Evolutionary conservation across 2,888 invertebrate species (phyloP).

Genomic region (Eustalomyia histrio): DNA sequence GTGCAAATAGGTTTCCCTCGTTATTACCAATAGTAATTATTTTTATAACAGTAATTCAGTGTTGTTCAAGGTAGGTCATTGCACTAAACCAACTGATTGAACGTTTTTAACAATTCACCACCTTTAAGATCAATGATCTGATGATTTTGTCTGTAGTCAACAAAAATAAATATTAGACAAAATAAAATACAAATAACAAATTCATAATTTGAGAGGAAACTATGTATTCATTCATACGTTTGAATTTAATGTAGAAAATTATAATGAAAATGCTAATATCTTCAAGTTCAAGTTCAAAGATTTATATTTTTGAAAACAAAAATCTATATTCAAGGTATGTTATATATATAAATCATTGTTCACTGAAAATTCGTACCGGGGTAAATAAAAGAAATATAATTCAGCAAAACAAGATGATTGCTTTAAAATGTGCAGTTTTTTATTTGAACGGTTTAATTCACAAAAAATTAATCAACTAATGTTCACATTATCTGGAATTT

Average conservation of each 20-base stretch:
- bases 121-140: constrained; percentile 18
- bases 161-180: background rate
- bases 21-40: no score
- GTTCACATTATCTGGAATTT: no score
- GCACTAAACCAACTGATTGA: background rate
- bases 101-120: background rate
- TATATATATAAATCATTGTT: no score
- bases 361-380: no score
- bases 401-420: no score
- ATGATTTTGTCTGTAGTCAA: background rate
- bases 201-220: constrained; percentile 3
- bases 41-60: no score
- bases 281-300: constrained; percentile 56
- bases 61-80: constrained; percentile 9
- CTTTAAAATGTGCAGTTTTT: no score
- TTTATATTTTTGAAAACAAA: background rate
- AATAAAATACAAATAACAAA: background rate
- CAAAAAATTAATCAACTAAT: no score
- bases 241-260: background rate
- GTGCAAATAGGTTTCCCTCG: no score
- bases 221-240: background rate
- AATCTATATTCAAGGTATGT: no score
- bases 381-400: no score
- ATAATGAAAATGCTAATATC: background rate
- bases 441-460: no score